A percentile compares a stretch with the other conserved stretches of the same genome.
phyloP scores from a whole-genome alignment of 2,113 vertebrate genomes.

The Larimichthys crocea region DNA sequence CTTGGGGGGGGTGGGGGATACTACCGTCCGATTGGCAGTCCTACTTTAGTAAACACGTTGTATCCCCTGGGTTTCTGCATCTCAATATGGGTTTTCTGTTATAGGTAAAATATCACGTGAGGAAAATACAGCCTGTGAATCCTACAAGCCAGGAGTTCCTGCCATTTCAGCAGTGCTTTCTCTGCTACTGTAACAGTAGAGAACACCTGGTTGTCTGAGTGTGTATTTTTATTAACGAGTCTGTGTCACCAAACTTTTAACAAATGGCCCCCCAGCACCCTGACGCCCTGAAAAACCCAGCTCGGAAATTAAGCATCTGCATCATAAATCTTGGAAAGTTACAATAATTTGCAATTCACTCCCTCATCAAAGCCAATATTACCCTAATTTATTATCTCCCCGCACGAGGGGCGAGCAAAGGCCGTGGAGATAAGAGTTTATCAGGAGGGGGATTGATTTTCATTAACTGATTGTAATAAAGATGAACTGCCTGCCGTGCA shows the following conservation, averaged over 20 bases:
- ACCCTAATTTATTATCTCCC: constrained; percentile 90
- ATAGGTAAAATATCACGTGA: constrained; percentile 8
- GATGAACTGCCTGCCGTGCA: constrained; percentile 85
- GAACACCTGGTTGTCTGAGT: constrained; percentile 72
- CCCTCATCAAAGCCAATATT: constrained; percentile 90
- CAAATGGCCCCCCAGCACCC: constrained; percentile 79
- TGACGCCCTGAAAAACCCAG: constrained; percentile 76
- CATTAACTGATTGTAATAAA: constrained; percentile 91
- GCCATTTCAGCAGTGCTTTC: constrained; percentile 26
- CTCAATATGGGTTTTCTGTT: constrained; percentile 23
- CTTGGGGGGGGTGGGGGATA: neutral
- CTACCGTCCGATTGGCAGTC: constrained; percentile 68
- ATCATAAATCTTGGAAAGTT: constrained; percentile 89
- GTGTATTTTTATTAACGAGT: constrained; percentile 81
- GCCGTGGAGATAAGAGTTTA: constrained; percentile 89
- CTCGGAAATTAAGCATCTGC: constrained; percentile 85
- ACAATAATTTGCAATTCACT: constrained; percentile 90
- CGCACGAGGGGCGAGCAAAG: constrained; percentile 79
- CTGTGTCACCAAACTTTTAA: constrained; percentile 85
- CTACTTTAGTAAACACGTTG: constrained; percentile 66
- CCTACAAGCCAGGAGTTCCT: neutral
- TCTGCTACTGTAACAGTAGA: constrained; percentile 68
- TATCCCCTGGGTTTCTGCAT: constrained; percentile 46
- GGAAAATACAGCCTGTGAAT: neutral
- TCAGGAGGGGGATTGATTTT: constrained; percentile 90